Evolutionary conservation across 2,888 invertebrate genomes (phyloP), one percentile per base, ranked within the genome.

Genomic region (Xylota segnis): DNA sequence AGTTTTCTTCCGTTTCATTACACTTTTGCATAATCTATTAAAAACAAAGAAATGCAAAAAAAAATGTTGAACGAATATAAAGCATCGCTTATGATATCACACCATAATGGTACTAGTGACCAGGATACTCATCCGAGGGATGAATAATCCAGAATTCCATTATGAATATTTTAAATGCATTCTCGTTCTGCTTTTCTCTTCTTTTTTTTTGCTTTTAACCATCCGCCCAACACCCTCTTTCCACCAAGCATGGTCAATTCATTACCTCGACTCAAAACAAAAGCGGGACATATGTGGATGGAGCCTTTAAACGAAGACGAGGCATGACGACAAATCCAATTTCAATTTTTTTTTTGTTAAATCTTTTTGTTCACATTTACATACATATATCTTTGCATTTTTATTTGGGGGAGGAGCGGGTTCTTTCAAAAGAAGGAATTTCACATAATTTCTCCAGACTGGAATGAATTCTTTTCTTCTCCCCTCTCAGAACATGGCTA

Each of bases 151-250:
- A 50, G 65, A 77, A 58, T 61, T 14, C 59, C 66, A 77, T 66
- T 83, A 83, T 77, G 83, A 83, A 83, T 77, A 83, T 77, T 77
- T 83, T 66, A 77, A 83, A 59, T 47, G 81, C 54, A 68, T 54
- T 59, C 34, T 50, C 56, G 10, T 52, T 37, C 40, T 5, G 5
- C 14, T 40, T 29, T n/a, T 29, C 3, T 14, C 7, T 18, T n/a
- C 23, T 10, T 14, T 29, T 18, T 37, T 34, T 32, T 56, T 50
- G 14, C 14, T 59, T 37, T 47, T 59, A 16, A 14, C 34, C 4
- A 18, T 43, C 40, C 23, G 32, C 12, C 9, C 45, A n/a, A n/a
- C n/a, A 5, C 37, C 32, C 37, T 68, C 40, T 23, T 58, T 68
- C 23, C 23, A 10, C 18, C 16, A 6, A 34, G 12, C 65, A 16